Evolutionary conservation across 2,113 vertebrate genomes (phyloP).

Genomic region (Hoplias malabaricus): DNA sequence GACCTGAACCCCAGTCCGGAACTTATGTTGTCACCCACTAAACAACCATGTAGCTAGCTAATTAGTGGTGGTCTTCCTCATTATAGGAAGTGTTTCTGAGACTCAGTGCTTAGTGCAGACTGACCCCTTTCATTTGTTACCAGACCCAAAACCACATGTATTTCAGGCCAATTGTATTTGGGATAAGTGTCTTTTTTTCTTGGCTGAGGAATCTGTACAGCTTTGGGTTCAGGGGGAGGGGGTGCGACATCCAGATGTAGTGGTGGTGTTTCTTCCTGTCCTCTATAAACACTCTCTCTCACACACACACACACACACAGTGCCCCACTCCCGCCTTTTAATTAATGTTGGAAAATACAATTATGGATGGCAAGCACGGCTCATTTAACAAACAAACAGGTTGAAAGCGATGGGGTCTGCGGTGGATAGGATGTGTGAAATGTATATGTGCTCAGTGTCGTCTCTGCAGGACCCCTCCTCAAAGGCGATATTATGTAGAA

Average conservation of each 20-base stretch:
- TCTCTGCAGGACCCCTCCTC: constrained; percentile 6
- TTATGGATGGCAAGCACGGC: constrained; percentile 40
- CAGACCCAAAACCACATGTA: no score
- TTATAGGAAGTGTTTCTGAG: no score
- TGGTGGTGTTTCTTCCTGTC: background rate
- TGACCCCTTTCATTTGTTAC: no score
- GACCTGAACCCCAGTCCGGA: no score
- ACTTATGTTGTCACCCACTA: no score
- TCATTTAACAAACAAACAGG: constrained; percentile 55
- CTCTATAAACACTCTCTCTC: background rate
- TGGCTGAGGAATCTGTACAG: no score
- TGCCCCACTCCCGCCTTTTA: constrained; percentile 18
- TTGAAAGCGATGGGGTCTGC: constrained; percentile 5
- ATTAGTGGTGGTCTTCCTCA: no score
- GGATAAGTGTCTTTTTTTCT: no score
- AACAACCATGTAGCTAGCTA: no score
- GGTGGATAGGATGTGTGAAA: constrained; percentile 16
- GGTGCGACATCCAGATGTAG: background rate
- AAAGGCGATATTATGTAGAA: constrained; percentile 16
- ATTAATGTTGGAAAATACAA: constrained; percentile 52
- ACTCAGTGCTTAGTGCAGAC: no score
- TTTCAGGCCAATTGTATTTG: no score
- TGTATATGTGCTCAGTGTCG: constrained; percentile 17
- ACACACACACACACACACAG: background rate
- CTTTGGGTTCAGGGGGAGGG: background rate